phyloP scores from a whole-genome alignment of 2,888 invertebrate genomes.

The Diarsia mendica region DNA sequence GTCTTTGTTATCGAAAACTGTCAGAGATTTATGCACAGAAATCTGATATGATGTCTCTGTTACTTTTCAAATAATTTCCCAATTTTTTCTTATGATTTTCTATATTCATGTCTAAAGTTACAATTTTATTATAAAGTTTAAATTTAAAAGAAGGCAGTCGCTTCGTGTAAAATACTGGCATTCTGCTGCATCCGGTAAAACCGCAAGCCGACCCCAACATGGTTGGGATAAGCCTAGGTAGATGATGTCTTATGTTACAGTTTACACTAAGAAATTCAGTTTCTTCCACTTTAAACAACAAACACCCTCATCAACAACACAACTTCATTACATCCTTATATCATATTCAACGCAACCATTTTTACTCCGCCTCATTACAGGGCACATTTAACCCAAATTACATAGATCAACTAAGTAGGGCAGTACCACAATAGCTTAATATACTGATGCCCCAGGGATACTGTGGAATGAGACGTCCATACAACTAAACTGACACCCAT shows the following conservation, averaged over 20 bases:
- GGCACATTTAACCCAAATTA: conserved; percentile 69
- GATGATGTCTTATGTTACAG: background rate
- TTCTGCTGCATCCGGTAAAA: no score
- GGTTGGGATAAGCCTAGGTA: no score
- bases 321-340: conserved; percentile 29
- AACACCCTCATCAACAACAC: conserved; percentile 24
- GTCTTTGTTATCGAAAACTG: conserved; percentile 58
- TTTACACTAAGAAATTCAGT: conserved; percentile 1
- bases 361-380: conserved; percentile 61
- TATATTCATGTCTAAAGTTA: background rate
- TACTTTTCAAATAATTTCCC: conserved; percentile 40
- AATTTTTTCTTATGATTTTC: background rate
- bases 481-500: conserved; percentile 76
- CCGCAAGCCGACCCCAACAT: no score
- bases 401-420: conserved; percentile 67
- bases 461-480: conserved; percentile 76
- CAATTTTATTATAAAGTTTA: background rate
- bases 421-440: conserved; percentile 70
- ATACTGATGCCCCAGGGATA: conserved; percentile 66
- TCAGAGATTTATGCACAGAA: conserved; percentile 48
- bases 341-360: conserved; percentile 58
- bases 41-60: conserved; percentile 46
- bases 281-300: conserved; percentile 26
- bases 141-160: no score
- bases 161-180: no score